phyloP scores from a whole-genome alignment of 2,113 vertebrate species.

The Pollimyrus isidori region DNA sequence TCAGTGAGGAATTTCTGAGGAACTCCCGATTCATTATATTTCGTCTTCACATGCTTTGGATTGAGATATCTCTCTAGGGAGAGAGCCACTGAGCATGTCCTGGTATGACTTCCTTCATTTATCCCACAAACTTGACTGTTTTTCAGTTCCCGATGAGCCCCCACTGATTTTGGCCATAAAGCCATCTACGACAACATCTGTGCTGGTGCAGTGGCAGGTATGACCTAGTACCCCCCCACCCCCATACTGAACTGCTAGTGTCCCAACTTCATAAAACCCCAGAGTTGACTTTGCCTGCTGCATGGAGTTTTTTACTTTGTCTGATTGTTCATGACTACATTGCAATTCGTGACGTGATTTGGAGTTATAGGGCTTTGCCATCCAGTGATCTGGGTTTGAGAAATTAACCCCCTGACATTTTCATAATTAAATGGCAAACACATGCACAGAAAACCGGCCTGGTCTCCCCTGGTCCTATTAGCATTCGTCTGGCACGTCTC shows the following conservation, averaged over 20 bases:
- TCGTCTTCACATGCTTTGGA: neutral
- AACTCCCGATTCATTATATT: neutral
- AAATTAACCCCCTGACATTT: constrained; percentile 12
- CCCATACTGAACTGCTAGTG: too few species aligned
- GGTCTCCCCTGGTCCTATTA: neutral
- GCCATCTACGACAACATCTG: constrained; percentile 84
- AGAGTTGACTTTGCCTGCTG: neutral
- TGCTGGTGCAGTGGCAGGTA: constrained; percentile 94
- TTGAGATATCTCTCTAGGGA: neutral
- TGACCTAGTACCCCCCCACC: constrained; percentile 13
- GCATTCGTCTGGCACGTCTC: neutral
- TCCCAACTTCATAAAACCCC: too few species aligned
- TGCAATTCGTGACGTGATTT: neutral
- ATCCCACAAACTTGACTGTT: constrained; percentile 15
- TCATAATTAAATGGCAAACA: neutral
- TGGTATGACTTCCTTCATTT: neutral
- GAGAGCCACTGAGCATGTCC: neutral
- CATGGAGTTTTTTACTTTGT: neutral
- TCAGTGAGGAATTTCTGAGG: neutral
- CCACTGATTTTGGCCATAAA: constrained; percentile 76
- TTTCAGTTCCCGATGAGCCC: constrained; percentile 79
- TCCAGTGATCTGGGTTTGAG: neutral
- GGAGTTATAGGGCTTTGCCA: neutral
- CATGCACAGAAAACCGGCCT: neutral
- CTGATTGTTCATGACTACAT: neutral